Percentiles rank a stretch among this genome's conserved stretches.
Conservation (phyloP, 2,888 invertebrate species). For the Lumbricus terrestris region DNA sequence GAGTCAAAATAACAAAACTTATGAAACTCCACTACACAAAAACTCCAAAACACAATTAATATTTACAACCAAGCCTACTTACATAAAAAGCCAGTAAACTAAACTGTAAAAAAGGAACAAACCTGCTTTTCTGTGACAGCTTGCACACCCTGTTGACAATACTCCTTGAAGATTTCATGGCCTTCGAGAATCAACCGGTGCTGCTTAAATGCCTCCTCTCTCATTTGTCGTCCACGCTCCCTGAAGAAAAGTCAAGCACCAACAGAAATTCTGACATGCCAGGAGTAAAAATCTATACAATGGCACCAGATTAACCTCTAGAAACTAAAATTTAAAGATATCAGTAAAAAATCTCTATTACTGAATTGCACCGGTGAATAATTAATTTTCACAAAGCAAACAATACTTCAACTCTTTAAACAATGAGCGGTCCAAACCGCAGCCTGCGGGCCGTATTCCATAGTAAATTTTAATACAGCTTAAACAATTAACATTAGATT, state of each 20-base stretch:
- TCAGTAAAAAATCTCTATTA: too few species aligned
- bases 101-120: background rate
- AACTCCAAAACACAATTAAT: background rate
- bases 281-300: background rate
- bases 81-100: background rate
- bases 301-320: background rate
- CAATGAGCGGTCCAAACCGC: too few species aligned
- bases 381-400: too few species aligned
- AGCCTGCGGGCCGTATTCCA: too few species aligned
- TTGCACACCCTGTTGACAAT: slow-evolving; percentile 66
- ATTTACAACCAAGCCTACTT: background rate
- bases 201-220: slow-evolving; percentile 68
- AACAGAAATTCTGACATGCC: background rate
- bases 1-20: too few species aligned
- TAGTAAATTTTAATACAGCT: too few species aligned
- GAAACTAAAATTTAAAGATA: background rate
- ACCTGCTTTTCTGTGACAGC: slow-evolving; percentile 68
- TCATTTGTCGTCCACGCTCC: slow-evolving; percentile 65
- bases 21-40: too few species aligned
- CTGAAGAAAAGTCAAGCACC: slow-evolving; percentile 41
- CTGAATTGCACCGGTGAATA: too few species aligned
- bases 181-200: slow-evolving; percentile 78
- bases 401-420: too few species aligned
- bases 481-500: too few species aligned
- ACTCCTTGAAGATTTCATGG: slow-evolving; percentile 53